A percentile compares a stretch with the other conserved stretches of the same genome.
phyloP scores from a whole-genome alignment of 2,797 vertebrate genomes.

The Phyllotis vaccarum region DNA sequence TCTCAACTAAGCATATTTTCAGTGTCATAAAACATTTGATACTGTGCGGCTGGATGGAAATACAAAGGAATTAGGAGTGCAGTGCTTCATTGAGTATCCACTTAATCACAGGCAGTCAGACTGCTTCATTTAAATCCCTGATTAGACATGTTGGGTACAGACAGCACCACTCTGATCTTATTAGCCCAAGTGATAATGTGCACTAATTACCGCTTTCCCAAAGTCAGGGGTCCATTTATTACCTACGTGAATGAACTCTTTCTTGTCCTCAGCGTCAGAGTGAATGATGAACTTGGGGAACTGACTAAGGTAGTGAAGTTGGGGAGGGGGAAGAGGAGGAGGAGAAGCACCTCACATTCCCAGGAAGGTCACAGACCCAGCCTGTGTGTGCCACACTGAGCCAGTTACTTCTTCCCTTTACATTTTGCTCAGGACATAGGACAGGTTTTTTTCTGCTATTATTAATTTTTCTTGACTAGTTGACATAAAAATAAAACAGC shows the following conservation, averaged over 20 bases:
- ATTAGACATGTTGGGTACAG: conserved; percentile 47
- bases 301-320: neutral
- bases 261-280: conserved; percentile 46
- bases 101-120: conserved; percentile 70
- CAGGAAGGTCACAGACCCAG: neutral
- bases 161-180: conserved; percentile 71
- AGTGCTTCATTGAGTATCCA: conserved; percentile 68
- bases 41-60: conserved; percentile 62
- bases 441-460: neutral
- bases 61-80: conserved; percentile 53
- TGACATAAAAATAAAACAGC: neutral
- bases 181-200: conserved; percentile 78
- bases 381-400: neutral
- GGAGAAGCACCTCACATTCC: neutral
- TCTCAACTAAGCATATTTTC: conserved; percentile 72
- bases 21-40: conserved; percentile 72
- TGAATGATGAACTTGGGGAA: conserved; percentile 66
- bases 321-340: neutral
- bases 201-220: conserved; percentile 72
- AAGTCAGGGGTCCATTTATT: conserved; percentile 75
- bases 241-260: conserved; percentile 64
- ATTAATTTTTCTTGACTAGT: neutral
- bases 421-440: neutral
- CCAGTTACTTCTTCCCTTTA: neutral
- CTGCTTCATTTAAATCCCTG: conserved; percentile 73